Conservation (phyloP, 2,888 invertebrate species). For the Rhaphigaster nebulosa region DNA sequence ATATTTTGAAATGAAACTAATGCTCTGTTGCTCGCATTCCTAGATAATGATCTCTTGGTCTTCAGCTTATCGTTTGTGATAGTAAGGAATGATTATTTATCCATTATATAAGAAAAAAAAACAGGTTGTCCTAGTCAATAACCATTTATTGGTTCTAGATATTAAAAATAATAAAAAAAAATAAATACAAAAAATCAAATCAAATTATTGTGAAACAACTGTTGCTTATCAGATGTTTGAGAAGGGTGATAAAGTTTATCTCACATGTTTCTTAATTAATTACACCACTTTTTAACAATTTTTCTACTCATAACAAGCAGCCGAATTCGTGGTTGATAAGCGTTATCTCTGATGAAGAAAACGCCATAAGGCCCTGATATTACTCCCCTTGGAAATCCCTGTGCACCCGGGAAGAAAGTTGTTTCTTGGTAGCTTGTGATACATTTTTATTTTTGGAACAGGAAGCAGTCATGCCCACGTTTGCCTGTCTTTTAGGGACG, state of each 20-base stretch:
- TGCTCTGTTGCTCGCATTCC: background rate
- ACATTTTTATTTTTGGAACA: background rate
- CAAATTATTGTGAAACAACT: background rate
- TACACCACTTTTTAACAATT: conserved; percentile 16
- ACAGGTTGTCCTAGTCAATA: background rate
- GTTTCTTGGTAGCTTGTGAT: background rate
- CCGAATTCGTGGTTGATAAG: conserved; percentile 15
- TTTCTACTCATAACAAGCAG: background rate
- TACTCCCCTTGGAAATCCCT: background rate
- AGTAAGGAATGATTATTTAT: background rate
- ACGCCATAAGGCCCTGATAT: background rate
- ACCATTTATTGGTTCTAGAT: background rate
- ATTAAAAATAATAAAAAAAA: background rate
- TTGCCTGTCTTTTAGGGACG: background rate
- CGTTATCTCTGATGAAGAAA: background rate
- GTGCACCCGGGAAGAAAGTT: background rate
- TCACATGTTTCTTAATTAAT: background rate
- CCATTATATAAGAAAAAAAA: background rate
- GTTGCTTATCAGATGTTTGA: background rate
- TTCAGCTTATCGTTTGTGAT: background rate
- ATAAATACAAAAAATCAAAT: background rate
- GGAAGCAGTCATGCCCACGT: background rate
- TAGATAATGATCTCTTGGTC: background rate
- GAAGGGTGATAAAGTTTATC: background rate
- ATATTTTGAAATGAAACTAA: no score